phyloP scores from a whole-genome alignment of 2,797 vertebrate species.

The Coracias cyanogaster region DNA sequence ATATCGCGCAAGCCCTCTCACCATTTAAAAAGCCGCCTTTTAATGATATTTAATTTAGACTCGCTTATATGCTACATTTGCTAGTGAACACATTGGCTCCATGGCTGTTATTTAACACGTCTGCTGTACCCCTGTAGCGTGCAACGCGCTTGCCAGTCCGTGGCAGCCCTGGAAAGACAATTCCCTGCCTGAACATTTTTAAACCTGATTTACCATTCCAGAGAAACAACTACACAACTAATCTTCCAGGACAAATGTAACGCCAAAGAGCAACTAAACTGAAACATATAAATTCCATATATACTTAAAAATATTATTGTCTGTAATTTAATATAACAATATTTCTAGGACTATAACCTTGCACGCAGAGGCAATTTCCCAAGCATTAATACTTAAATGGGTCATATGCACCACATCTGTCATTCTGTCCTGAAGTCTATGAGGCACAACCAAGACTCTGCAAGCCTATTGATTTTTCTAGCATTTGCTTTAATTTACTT shows the following conservation, averaged over 20 bases:
- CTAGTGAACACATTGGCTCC: not conserved
- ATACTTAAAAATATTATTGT: conserved; percentile 83
- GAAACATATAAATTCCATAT: conserved; percentile 80
- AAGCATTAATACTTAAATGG: conserved; percentile 88
- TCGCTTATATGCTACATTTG: conserved; percentile 35
- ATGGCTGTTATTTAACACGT: not conserved
- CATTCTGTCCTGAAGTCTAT: conserved; percentile 89
- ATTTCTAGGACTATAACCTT: conserved; percentile 83
- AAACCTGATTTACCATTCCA: conserved; percentile 69
- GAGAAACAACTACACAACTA: conserved; percentile 70
- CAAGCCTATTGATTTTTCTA: conserved; percentile 89
- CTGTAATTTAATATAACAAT: conserved; percentile 83
- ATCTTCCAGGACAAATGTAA: conserved; percentile 78
- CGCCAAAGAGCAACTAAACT: conserved; percentile 73
- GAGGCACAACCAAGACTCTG: conserved; percentile 88
- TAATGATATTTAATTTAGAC: conserved; percentile 67
- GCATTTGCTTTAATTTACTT: conserved; percentile 90
- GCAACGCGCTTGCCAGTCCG: not conserved
- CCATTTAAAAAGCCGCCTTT: conserved; percentile 14
- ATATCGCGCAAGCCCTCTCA: not conserved
- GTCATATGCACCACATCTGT: conserved; percentile 91
- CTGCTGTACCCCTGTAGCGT: not conserved
- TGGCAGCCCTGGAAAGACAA: conserved; percentile 55
- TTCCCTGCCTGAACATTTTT: conserved; percentile 54
- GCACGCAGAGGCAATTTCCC: conserved; percentile 82